Base-by-base conservation (phyloP, 2,797 vertebrate genomes). In the Lithobates pipiens region DNA sequence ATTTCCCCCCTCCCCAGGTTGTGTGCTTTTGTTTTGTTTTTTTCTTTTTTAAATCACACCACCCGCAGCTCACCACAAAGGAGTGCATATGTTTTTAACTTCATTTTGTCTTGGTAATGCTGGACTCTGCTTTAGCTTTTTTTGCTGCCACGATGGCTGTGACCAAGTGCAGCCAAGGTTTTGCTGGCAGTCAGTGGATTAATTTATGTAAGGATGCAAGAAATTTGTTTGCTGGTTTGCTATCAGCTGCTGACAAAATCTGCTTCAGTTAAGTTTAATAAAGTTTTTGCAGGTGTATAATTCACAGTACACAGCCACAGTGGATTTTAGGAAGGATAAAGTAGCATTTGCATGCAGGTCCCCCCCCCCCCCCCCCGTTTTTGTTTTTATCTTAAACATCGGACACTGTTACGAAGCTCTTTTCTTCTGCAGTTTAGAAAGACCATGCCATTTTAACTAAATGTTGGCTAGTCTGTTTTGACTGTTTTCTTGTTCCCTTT, bases 1-100 rank as follows among this genome's bases (percentile, higher is more conserved):
- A 82, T 89, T 69, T 76, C 74, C 85, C 89, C 89, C 91, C 72
- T 46, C 42, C 50, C 16, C 13, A 42, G 3, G 71, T 76, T 61
- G 65, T 63, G 72, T 18, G n/a, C n/a, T n/a, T n/a, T n/a, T n/a
- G n/a, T 10, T 69, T 34, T 76, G 76, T 32, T 77, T 81, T 44
- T 77, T 63, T 77, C 18, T n/a, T 69, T 34, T 76, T 85, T 69
- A 23, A 0, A 16, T 27, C 42, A 3, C 61, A 15, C 27, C 39
- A 9, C 18, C 50, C 27, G 67, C 34, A 72, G 54, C 42, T 72
- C 67, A 25, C n/a, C 29, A 74, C 21, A 71, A 34, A 65, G 50
- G 50, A 27, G 36, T 69, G 65, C 46, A 42, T 32, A 23, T 42
- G 65, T 61, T 76, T 86, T 71, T 81, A 72, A 81, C 72, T 42